A percentile compares a stretch with the other conserved stretches of the same genome.
These are phyloP conservation scores for Chionis minor DNA, from an alignment of 2,113 vertebrate genomes.

Conservation along the genomic window DNA sequence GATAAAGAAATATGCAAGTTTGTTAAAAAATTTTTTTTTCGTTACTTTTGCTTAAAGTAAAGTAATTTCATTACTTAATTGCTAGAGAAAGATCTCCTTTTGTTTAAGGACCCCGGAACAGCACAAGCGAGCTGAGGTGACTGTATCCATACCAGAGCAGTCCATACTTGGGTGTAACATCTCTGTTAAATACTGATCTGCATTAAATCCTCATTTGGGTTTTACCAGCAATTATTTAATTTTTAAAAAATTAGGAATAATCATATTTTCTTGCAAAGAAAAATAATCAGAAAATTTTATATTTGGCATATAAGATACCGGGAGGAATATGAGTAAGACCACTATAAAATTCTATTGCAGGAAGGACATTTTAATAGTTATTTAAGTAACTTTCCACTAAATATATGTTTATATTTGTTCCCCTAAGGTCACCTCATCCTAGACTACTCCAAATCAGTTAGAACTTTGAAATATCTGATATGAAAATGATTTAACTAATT, in stretches of 20 bases:
- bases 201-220: background rate
- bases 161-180: background rate
- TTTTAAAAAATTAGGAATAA: background rate
- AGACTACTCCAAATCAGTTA: background rate
- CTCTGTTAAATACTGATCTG: background rate
- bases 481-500: background rate
- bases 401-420: background rate
- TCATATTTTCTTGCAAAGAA: background rate
- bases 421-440: background rate
- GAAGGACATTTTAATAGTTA: slow-evolving; percentile 22
- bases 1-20: background rate
- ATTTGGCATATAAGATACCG: background rate
- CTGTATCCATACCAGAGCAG: background rate
- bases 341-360: background rate
- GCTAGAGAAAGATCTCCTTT: background rate
- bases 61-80: no score
- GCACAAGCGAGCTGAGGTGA: background rate
- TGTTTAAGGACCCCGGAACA: background rate
- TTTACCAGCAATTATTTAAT: background rate
- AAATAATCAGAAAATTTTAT: background rate
- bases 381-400: background rate
- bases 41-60: no score
- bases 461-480: background rate
- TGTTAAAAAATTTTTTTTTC: background rate
- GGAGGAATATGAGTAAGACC: background rate